phyloP scores from a whole-genome alignment of 2,113 vertebrate species.

The Phylloscopus trochiloides region DNA sequence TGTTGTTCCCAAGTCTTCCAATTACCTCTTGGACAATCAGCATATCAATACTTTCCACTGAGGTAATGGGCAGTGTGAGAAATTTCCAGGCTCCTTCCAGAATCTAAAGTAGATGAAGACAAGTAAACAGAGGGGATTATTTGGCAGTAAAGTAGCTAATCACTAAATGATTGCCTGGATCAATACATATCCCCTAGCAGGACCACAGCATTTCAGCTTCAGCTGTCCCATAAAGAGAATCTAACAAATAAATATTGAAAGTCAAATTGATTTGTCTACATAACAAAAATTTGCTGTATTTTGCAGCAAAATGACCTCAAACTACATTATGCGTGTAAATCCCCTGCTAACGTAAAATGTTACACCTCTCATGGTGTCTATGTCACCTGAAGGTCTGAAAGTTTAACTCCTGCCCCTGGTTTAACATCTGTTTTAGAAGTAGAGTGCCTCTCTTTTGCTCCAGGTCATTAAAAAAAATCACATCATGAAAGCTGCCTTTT shows the following conservation, averaged over 20 bases:
- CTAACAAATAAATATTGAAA: constrained; percentile 54
- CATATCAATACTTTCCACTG: constrained; percentile 64
- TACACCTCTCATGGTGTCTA: not conserved
- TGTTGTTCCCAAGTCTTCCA: not conserved
- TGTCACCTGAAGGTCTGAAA: not conserved
- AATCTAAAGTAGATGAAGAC: constrained; percentile 47
- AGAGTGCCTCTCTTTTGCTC: not conserved
- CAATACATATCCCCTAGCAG: constrained; percentile 25
- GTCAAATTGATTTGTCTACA: constrained; percentile 14
- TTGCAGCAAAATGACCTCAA: constrained; percentile 17
- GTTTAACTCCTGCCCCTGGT: not conserved
- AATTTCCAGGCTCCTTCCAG: constrained; percentile 16
- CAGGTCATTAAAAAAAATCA: constrained; percentile 27
- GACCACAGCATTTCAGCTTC: not conserved
- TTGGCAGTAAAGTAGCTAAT: constrained; percentile 42
- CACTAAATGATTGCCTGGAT: constrained; percentile 60
- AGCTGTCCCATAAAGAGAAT: constrained; percentile 36
- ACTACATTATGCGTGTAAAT: not conserved
- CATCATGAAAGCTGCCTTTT: not conserved
- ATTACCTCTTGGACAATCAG: constrained; percentile 40
- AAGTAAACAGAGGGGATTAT: constrained; percentile 12
- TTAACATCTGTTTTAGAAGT: not conserved
- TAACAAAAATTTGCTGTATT: not conserved
- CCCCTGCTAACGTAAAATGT: not conserved
- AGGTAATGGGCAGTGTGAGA: constrained; percentile 27